phyloP scores from a whole-genome alignment of 2,888 invertebrate species.

The Halictus ligatus region DNA sequence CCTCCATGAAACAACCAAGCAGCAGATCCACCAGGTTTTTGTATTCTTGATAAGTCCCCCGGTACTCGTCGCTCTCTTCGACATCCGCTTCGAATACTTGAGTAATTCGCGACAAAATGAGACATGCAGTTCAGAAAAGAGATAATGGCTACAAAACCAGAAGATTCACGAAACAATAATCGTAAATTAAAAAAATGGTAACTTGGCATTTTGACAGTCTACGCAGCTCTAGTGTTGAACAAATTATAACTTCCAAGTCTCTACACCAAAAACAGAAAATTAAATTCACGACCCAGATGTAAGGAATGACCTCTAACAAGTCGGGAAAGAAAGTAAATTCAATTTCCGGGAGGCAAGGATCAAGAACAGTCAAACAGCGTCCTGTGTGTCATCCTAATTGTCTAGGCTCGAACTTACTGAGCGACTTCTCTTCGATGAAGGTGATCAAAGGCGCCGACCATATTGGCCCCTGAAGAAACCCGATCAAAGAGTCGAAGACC shows the following conservation, averaged over 20 bases:
- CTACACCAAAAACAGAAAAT: not conserved
- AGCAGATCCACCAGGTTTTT: constrained; percentile 96
- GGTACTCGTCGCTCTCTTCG: constrained; percentile 91
- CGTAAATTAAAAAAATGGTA: not conserved
- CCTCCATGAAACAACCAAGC: constrained; percentile 96
- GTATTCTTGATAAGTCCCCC: constrained; percentile 92
- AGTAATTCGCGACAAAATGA: constrained; percentile 24
- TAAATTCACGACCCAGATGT: not conserved
- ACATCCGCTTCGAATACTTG: constrained; percentile 94
- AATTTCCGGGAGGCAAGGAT: not conserved
- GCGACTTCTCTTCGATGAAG: constrained; percentile 96
- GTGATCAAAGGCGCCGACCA: constrained; percentile 96
- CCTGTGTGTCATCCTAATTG: not conserved
- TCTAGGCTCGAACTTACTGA: constrained; percentile 88
- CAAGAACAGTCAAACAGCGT: not conserved
- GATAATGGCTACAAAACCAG: not conserved
- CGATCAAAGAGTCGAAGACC: constrained; percentile 96
- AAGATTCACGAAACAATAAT: not conserved
- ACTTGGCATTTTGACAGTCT: not conserved
- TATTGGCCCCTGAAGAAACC: constrained; percentile 95
- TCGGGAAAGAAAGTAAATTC: not conserved
- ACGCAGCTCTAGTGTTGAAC: not conserved
- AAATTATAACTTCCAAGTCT: not conserved
- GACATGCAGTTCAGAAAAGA: not conserved
- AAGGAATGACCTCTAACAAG: not conserved